A percentile compares a stretch with the other conserved stretches of the same genome.
Evolutionary conservation across 1,140 invertebrate genomes (phyloP).

Genomic region (Mycetomoellerius zeteki): DNA sequence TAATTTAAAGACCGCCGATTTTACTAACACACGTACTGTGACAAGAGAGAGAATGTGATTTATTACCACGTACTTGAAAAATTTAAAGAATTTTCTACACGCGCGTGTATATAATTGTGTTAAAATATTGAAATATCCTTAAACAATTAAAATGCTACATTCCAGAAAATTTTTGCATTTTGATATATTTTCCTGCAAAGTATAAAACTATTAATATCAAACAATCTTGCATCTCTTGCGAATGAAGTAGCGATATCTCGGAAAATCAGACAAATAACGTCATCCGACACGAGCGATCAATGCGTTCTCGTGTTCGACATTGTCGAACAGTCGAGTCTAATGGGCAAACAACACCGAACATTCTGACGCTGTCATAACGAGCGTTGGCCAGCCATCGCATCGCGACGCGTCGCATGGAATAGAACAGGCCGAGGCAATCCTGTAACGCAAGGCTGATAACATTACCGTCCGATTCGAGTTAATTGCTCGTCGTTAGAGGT

Average conservation of each 20-base stretch:
- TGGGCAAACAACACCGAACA: constrained; percentile 79
- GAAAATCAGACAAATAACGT: constrained; percentile 41
- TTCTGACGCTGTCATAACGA: constrained; percentile 58
- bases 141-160: neutral
- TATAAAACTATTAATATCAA: neutral
- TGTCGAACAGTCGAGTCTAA: constrained; percentile 68
- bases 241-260: constrained; percentile 20
- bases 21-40: neutral
- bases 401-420: constrained; percentile 1
- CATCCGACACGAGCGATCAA: constrained; percentile 53
- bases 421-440: constrained; percentile 33
- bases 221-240: neutral
- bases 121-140: neutral
- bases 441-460: constrained; percentile 81
- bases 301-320: constrained; percentile 48
- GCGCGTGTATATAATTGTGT: no score
- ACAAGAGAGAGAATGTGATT: neutral
- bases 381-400: neutral
- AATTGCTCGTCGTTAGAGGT: constrained; percentile 85
- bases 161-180: neutral
- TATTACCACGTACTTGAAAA: neutral
- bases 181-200: neutral
- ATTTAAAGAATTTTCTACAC: neutral
- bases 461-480: constrained; percentile 81
- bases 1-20: constrained; percentile 27